Evolutionary conservation across 2,797 vertebrate genomes (phyloP), one percentile per base, ranked within the genome.

Genomic region (Discoglossus pictus): DNA sequence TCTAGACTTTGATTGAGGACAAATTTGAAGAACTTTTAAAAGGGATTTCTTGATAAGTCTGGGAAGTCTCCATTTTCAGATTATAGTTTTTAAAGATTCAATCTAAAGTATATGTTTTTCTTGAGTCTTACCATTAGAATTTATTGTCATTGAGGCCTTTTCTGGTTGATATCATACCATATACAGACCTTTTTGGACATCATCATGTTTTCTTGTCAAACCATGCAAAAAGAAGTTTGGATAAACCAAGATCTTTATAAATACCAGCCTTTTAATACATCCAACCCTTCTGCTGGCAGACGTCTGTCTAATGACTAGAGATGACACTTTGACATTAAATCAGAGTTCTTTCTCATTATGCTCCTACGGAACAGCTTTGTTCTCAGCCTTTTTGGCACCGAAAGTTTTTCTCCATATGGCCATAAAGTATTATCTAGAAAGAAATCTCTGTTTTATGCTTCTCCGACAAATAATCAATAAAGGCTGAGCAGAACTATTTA

Each of bases 401-500:
- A 62, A 56, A 40, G 50, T 70, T 42, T 63, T 56, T 48, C 35
- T 56, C 51, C 17, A 17, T 50, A 51, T 50, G 27, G 39, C n/a
- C 40, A 39, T 60, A 44, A 61, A 60, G 55, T 36, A 53, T 46
- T 36, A 63, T 60, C 51, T 54, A 38, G 13, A 40, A 31, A 69
- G 58, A 69, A 61, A 61, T 52, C 47, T 36, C 15, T 62, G 40
- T 55, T 69, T 69, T 69, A 69, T 69, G 66, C 38, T 61, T 44
- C 40, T 17, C 31, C 13, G 58, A 69, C 66, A 69, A 61, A 54
- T 69, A 69, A 69, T 69, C 66, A 62, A 69, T 69, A 44, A 31
- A 34, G 50, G 66, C 53, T 61, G 58, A 47, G 50, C 31, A 3
- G 42, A 61, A 40, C 59, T 55, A 31, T 69, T 31, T 62, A 62